Evolutionary conservation across 2,888 invertebrate genomes (phyloP).

Genomic region (Oscheius sp.): DNA sequence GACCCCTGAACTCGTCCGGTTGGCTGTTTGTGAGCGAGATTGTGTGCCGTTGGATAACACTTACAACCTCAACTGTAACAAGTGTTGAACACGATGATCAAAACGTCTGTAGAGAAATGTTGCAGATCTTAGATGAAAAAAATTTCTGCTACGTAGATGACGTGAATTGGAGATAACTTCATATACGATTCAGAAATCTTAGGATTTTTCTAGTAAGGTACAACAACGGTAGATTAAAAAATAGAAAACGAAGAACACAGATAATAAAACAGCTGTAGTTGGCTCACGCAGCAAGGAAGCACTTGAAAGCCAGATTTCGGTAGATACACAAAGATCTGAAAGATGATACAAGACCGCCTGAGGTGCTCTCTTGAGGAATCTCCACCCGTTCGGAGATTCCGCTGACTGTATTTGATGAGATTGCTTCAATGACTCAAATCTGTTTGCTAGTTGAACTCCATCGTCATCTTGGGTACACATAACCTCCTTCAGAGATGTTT

Average conservation of each 20-base stretch:
- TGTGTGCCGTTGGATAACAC: slow-evolving; percentile 27
- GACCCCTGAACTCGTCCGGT: slow-evolving; percentile 31
- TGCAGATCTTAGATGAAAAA: neutral
- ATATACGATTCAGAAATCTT: too few species aligned
- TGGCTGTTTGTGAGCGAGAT: slow-evolving; percentile 25
- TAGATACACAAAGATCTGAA: slow-evolving; percentile 6
- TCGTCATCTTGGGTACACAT: slow-evolving; percentile 17
- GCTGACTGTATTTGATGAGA: neutral
- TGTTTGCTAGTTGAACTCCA: slow-evolving; percentile 19
- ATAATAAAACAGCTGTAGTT: too few species aligned
- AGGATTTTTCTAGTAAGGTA: too few species aligned
- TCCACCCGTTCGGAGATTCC: too few species aligned
- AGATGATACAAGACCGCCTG: slow-evolving; percentile 17
- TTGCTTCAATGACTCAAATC: slow-evolving; percentile 11
- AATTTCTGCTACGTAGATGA: neutral
- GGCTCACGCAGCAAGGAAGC: neutral
- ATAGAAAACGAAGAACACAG: too few species aligned
- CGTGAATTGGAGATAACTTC: too few species aligned
- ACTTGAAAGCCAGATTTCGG: slow-evolving; percentile 21
- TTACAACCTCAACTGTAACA: slow-evolving; percentile 23
- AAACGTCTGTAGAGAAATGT: neutral
- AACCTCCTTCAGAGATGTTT: slow-evolving; percentile 3
- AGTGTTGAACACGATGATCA: slow-evolving; percentile 11
- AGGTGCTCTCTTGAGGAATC: neutral
- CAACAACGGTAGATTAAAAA: too few species aligned